Conservation (phyloP, 2,888 invertebrate genomes). For the Cerceris ruficornis region DNA sequence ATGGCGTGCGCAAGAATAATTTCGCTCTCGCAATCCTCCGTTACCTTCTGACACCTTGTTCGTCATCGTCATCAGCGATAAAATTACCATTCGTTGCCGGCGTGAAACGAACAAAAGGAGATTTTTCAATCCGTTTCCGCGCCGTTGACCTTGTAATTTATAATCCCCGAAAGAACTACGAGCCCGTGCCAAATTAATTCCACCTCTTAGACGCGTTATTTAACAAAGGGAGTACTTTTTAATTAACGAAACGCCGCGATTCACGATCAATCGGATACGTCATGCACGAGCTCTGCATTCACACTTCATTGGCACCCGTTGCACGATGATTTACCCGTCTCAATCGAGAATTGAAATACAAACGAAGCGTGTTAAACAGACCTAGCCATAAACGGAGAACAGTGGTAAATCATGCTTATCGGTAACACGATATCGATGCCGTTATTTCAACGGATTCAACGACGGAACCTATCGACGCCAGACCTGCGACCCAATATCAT, state of each 20-base stretch:
- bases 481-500: conserved; percentile 18
- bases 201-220: too few relatives aligned
- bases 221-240: too few relatives aligned
- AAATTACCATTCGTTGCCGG: conserved; percentile 4
- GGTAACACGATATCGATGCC: conserved; percentile 49
- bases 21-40: conserved; percentile 11
- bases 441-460: conserved; percentile 35
- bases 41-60: conserved; percentile 14
- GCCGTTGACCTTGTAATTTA: neutral
- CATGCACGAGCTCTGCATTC: conserved; percentile 3
- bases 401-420: conserved; percentile 45
- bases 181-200: too few relatives aligned
- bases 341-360: conserved; percentile 6
- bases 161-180: too few relatives aligned
- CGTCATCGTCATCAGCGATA: conserved; percentile 5
- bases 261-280: neutral
- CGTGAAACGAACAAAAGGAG: neutral
- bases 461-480: conserved; percentile 8
- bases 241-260: neutral
- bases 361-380: conserved; percentile 12
- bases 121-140: neutral
- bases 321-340: neutral
- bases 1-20: neutral
- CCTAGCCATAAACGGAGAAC: conserved; percentile 15
- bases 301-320: neutral